These are phyloP conservation scores for Dryobates pubescens DNA, from an alignment of 2,797 vertebrate genomes.

Conservation along the genomic window DNA sequence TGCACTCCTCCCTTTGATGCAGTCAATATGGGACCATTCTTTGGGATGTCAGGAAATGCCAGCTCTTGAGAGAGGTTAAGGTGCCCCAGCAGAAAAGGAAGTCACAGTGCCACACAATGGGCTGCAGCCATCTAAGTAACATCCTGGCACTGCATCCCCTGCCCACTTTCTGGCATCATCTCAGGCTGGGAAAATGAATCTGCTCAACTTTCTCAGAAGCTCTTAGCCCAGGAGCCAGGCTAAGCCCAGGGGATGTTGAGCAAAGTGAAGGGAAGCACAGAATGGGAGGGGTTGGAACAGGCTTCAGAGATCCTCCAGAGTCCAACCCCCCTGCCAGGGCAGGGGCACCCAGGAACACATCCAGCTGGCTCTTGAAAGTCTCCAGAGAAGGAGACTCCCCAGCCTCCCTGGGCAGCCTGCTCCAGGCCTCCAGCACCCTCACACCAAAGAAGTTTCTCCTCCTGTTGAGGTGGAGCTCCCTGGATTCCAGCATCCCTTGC, in stretches of 20 bases:
- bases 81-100: constrained; percentile 2
- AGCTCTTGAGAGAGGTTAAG: not conserved
- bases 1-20: no score
- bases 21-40: not conserved
- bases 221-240: not conserved
- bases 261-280: not conserved
- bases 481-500: not conserved
- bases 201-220: not conserved
- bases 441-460: no score
- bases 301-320: no score
- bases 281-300: no score
- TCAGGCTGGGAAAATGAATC: not conserved
- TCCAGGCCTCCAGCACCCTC: no score
- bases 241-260: not conserved
- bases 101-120: not conserved
- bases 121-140: not conserved
- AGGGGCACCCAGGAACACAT: no score
- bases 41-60: not conserved
- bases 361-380: no score
- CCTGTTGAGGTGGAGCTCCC: no score
- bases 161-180: not conserved
- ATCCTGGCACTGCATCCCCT: not conserved
- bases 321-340: no score
- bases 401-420: no score
- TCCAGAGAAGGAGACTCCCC: no score